Evolutionary conservation across 1,140 invertebrate genomes (phyloP), one percentile per base, ranked within the genome.

Genomic region (Drosophila tristis): DNA sequence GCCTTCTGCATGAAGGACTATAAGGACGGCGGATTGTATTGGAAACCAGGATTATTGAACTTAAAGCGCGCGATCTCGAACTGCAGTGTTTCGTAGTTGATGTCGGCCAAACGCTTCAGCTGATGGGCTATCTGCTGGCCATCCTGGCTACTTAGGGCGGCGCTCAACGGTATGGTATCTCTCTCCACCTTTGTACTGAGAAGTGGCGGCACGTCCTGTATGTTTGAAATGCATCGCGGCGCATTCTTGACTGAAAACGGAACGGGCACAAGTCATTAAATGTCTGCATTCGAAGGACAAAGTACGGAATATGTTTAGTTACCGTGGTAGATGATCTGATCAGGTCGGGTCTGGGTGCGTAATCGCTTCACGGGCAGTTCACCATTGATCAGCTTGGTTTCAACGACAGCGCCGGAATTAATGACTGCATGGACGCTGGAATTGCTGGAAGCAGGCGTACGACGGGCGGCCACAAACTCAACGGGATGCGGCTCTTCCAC

Each of bases 1-100:
- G 26, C 55, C 35, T 66, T 51, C 15, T 54, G 54, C 42, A 48
- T 48, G 56, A 26, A 29, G 53, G 63, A 87, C 84, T 89, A 89
- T 89, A 89, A 89, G 51, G 79, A 74, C 47, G 84, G 84, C 26
- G 84, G 78, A 54, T 90, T 79, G 50, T 91, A 90, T 45, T 90
- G 78, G 50, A 92, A 92, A 16, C 91, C 91, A 5, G 91, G 91
- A 86, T 92, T 92, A 53, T 91, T 91, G 49, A 92, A 92, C 50
- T 92, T 92, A 9, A 90, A 92, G 15, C 91, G 86, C 50, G 90
- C 89, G 51, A 92, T 90, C 72, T 92, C 91, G 49, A 92, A 92
- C 66, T 86, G 91, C 51, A 92, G 74, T 43, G 89, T 79, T 59
- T 92, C 91, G 20, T 84, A 87, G 47, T 92, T 92, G 25, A 92